Percentiles rank a stretch among this genome's conserved stretches.
phyloP scores from a whole-genome alignment of 2,888 invertebrate species.

The Callyntrura sp. region DNA sequence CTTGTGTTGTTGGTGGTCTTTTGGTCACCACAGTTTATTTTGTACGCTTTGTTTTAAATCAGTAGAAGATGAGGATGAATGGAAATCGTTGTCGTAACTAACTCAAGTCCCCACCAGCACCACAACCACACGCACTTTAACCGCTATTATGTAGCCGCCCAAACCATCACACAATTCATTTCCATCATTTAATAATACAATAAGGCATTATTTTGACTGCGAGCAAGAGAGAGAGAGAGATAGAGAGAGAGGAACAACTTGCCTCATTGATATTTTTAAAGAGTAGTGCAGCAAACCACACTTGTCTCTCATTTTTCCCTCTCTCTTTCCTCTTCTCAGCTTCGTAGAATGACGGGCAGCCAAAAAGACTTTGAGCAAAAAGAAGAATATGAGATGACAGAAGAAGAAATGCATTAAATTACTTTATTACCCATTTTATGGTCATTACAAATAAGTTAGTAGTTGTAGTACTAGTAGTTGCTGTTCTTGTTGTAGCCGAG shows the following conservation, averaged over 20 bases:
- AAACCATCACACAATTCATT: slow-evolving; percentile 14
- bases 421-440: slow-evolving; percentile 56
- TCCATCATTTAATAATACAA: not conserved
- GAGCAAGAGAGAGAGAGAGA: not conserved
- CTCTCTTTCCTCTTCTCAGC: not conserved
- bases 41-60: slow-evolving; percentile 33
- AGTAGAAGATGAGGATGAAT: not conserved
- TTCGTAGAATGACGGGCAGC: not conserved
- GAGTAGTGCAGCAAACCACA: not conserved
- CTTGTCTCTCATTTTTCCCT: not conserved
- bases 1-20: slow-evolving; percentile 23
- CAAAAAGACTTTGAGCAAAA: not conserved
- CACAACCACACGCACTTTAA: slow-evolving; percentile 14
- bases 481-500: no score
- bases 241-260: not conserved
- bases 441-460: slow-evolving; percentile 52
- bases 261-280: slow-evolving; percentile 55
- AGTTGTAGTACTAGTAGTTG: not conserved
- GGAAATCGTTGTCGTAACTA: slow-evolving; percentile 20
- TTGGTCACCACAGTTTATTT: slow-evolving; percentile 32
- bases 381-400: slow-evolving; percentile 18
- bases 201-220: not conserved
- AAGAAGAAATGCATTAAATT: slow-evolving; percentile 58
- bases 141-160: slow-evolving; percentile 22
- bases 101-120: not conserved